Evolutionary conservation across 2,888 invertebrate genomes (phyloP), one percentile per base, ranked within the genome.

Genomic region (Embidobia sp.): DNA sequence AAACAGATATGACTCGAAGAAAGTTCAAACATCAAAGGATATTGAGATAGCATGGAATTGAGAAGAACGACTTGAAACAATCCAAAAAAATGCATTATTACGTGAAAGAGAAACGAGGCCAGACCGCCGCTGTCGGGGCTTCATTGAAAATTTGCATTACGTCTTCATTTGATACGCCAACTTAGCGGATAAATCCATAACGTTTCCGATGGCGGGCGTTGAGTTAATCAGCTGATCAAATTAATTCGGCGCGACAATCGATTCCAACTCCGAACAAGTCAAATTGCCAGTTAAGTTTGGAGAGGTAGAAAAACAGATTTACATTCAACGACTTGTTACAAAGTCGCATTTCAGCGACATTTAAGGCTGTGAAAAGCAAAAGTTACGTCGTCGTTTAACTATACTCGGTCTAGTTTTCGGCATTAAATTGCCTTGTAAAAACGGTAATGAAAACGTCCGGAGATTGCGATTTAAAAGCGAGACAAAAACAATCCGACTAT

Each of bases 11-110:
- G 61, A 61, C 46, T 66, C 35, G 37, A 11, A 31, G 44, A 40
- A 53, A 53, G 46, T 53, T 53, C 26, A 48, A 61, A 59, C 53
- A 48, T 67, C 73, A 74, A 74, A 74, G 61, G 48, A 51, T 73
- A 59, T 49, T 59, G 44, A 51, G 53, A 55, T 53, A 40, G 49
- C 29, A 11, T 27, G 7, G 26, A 40, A 59, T 42, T 2, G 51
- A 33, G 16, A 48, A 64, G 63, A 49, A 73, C 16, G 35, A 15
- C 13, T 16, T 33, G 22, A 40, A 31, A 27, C 49, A 31, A 57
- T 51, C 31, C 29, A 29, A 42, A 37, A 46, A 64, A 44, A 57
- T 48, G 31, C 8, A 61, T 37, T 55, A 29, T 48, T 49, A 11
- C 5, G 11, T 10, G 18, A 42, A 51, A 33, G 35, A 51, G 1